These are phyloP conservation scores for Sylvicola cinctus DNA, from an alignment of 2,888 invertebrate genomes.

Conservation along the genomic window DNA sequence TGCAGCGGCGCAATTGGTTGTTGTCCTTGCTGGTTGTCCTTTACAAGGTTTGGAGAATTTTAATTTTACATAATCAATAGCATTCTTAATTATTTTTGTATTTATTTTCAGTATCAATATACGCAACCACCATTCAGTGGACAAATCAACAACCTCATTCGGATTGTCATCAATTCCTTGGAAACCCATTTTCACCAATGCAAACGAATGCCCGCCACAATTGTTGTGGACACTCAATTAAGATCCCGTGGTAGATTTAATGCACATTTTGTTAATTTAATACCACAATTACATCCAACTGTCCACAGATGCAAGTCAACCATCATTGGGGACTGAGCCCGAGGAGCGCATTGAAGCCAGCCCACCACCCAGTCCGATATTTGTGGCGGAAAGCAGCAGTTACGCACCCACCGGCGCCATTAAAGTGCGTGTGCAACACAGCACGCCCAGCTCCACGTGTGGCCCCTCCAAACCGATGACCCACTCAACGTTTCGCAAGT, in stretches of 20 bases:
- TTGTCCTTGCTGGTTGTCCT: constrained; percentile 79
- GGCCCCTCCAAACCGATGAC: constrained; percentile 29
- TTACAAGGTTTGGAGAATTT: constrained; percentile 66
- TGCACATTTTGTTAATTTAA: background rate
- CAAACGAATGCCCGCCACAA: constrained; percentile 58
- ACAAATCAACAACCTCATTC: constrained; percentile 60
- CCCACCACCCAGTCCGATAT: constrained; percentile 40
- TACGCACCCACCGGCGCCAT: constrained; percentile 24
- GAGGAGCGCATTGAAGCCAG: constrained; percentile 31
- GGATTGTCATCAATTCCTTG: constrained; percentile 78
- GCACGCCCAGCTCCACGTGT: constrained; percentile 17
- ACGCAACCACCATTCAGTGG: constrained; percentile 44
- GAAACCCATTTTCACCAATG: constrained; percentile 85
- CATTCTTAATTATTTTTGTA: background rate
- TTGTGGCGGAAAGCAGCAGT: constrained; percentile 32
- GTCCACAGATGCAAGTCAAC: constrained; percentile 56
- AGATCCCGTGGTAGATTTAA: constrained; percentile 37
- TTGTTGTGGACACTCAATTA: constrained; percentile 47
- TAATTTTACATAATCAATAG: background rate
- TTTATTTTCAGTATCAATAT: constrained; percentile 44
- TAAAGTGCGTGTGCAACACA: constrained; percentile 24
- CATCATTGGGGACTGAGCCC: constrained; percentile 48
- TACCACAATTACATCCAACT: constrained; percentile 4
- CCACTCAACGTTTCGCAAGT: constrained; percentile 26
- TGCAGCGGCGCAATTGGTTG: constrained; percentile 79